Base-by-base conservation (phyloP, 1,140 invertebrate genomes). In the Ceratina australensis region DNA sequence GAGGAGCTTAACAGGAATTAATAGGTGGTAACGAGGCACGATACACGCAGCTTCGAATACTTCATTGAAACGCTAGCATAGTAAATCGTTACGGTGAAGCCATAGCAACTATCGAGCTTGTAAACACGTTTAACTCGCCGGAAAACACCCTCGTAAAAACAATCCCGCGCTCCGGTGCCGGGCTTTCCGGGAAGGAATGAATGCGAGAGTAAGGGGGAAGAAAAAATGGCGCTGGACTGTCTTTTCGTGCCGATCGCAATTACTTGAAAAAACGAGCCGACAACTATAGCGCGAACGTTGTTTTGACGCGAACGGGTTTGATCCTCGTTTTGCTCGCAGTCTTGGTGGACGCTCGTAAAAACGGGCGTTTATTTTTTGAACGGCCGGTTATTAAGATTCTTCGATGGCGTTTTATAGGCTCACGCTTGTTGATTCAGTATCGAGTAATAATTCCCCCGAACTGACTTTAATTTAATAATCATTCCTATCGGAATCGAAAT, bases 11-110 rank as follows among this genome's bases (percentile, higher is more conserved):
- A 50, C 22, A 26, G 22, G 64, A 26, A 59, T 64, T 50, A 50
- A 67, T 28, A 54, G 50, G 3, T 16, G 26, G 24, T 52, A 33
- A 68, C 24, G 65, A 68, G n/a, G 26, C 26, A 26, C 24, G 49
- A 52, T 33, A 15, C 50, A 16, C 26, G 65, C 65, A 26, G 22
- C 18, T 50, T 16, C 0, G 54, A 47, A 69, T 59, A 57, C 3
- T 59, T 59, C 68, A 71, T 71, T 47, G 68, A 47, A 47, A 12
- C 16, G 68, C 33, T 24, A 3, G 68, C 54, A 71, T 71, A 16
- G 68, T 59, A 47, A 42, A 71, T 16, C 16, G 54, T 59, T 71
- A 24, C 20, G 54, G 18, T 20, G 67, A 71, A 71, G 68, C 68
- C 54, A 1, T 59, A 47, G 20, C 8, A 71, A 71, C 68, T 47